Base-by-base conservation (phyloP, 1,140 invertebrate genomes). In the Thaumetopoea pityocampa region DNA sequence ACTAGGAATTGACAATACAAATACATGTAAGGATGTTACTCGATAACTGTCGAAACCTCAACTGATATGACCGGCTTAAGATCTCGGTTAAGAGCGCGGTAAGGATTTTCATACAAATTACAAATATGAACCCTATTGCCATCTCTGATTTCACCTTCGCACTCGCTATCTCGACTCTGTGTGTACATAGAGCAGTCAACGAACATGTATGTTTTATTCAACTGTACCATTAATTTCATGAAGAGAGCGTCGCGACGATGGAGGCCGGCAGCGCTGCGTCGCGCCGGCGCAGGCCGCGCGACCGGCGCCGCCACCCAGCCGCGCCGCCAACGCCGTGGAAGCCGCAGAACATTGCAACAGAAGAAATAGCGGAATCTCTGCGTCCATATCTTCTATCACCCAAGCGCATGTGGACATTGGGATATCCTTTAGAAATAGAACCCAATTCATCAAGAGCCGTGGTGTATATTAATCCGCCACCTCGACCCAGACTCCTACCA, bases 391-490 rank as follows among this genome's bases (percentile, higher is more conserved):
- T 91, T 0, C 76, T 96, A 10, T 87, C 86, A 1, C 81, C 86
- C 1, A 87, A 91, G 17, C 87, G 93, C 35, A 80, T 95, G 38
- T 79, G 87, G 7, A 82, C 89, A 2, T 86, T 93, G 40, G 93
- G 93, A 0, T 96, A 90, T 67, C 95, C 94, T 0, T 66, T 92
- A 0, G 87, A 90, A 18, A 87, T 89, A 34, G 86, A 85, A 5
- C 67, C 86, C 1, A 87, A 88, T 18, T 86, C 89, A 1, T 88
- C 88, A 1, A 83, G 83, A 48, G 90, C 88, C 0, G 85, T 92
- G 20, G 88, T 93, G 22, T 91, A 88, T 59, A 88, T 89, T 34
- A 86, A 82, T 43, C 82, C 87, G 27, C 83, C 84, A 45, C 74
- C 56, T 30, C 66, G 73, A 38, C 60, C 68, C 38, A 61, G 44